Evolutionary conservation across 2,888 invertebrate genomes (phyloP), one percentile per base, ranked within the genome.

Genomic region (Oxyscelio sp.): DNA sequence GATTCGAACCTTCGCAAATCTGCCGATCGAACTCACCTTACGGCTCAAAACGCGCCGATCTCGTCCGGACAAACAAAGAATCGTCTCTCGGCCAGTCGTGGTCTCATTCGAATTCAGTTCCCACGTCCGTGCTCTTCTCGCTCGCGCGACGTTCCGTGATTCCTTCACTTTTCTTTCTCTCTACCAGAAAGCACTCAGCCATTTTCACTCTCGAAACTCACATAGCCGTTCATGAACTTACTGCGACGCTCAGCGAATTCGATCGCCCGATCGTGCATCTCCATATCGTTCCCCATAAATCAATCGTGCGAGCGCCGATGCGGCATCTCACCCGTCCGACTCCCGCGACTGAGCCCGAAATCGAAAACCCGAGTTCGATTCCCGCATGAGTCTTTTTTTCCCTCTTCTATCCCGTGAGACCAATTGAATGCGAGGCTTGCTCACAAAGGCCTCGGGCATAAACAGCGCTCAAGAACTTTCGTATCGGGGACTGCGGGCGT

Each of bases 161-260:
- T 85, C 85, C 85, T 87, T 88, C 87, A 88, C 87, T 88, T 87
- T 85, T 84, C 85, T 77, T 71, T 70, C 43, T 58, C 65, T 79
- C 48, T 48, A 56, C 81, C 52, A 83, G 71, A 83, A 75, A 77
- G 80, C 52, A 80, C 82, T 87, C 83, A 87, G 83, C 90, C 91
- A 89, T 92, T 91, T 89, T 92, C 92, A 89, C 90, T 92, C 89
- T 90, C 90, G 88, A 89, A 89, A 87, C 88, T 89, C 80, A 88
- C 90, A 89, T 90, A 90, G 86, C 90, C 87, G 83, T 90, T 91
- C 88, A 87, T 89, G 85, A 90, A 91, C 86, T 89, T 89, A 85
- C 87, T 80, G 59, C 88, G 87, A 74, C 85, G 87, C 85, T 87
- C 85, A 83, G 87, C 86, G 54, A 73, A 68, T 56, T 73, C 61